A percentile compares a stretch with the other conserved stretches of the same genome.
Evolutionary conservation across 2,888 invertebrate genomes (phyloP).

Genomic region (Agrenia bidenticulata): DNA sequence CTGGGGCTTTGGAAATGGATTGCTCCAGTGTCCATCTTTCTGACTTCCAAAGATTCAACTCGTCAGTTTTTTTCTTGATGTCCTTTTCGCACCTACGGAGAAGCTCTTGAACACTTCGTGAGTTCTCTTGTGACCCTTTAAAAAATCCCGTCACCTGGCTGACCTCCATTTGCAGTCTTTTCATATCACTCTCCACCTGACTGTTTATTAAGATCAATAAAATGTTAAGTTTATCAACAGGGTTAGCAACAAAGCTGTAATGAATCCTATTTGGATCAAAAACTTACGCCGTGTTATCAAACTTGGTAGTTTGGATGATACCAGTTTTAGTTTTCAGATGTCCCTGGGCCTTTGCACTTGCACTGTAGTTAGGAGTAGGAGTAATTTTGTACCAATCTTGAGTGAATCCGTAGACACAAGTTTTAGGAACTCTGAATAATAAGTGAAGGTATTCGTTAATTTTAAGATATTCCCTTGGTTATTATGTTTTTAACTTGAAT

Average conservation of each 20-base stretch:
- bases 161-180: background rate
- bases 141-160: background rate
- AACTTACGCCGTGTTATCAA: slow-evolving; percentile 12
- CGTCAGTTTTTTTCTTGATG: slow-evolving; percentile 11
- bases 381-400: slow-evolving; percentile 12
- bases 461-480: background rate
- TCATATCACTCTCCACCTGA: slow-evolving; percentile 5
- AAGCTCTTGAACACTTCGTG: background rate
- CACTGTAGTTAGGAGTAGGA: slow-evolving; percentile 13
- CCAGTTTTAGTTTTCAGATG: background rate
- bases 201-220: background rate
- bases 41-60: slow-evolving; percentile 8
- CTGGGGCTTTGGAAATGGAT: background rate
- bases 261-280: background rate
- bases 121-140: background rate
- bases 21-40: background rate
- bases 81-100: background rate
- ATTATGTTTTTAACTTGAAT: too few relatives aligned
- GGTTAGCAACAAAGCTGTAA: background rate
- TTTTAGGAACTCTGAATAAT: slow-evolving; percentile 9
- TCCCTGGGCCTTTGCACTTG: background rate
- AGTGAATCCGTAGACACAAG: slow-evolving; percentile 4
- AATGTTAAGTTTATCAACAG: background rate
- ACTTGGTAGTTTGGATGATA: slow-evolving; percentile 12
- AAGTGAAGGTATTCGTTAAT: background rate